Evolutionary conservation across 2,888 invertebrate genomes (phyloP).

Genomic region (Orthosia gothica): DNA sequence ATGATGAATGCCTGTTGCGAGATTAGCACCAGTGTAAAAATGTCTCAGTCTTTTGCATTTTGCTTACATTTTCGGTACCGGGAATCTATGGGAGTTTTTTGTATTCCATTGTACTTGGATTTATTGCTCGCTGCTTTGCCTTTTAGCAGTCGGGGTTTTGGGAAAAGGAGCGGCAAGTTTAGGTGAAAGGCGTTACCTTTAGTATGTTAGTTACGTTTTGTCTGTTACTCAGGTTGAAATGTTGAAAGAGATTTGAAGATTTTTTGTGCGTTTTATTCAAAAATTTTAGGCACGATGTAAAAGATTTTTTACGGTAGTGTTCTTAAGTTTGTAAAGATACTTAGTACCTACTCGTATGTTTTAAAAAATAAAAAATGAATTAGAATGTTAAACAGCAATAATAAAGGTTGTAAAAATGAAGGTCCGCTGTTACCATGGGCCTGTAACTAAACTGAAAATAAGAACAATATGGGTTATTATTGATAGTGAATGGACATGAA

Average conservation of each 20-base stretch:
- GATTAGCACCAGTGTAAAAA: conserved; percentile 72
- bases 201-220: conserved; percentile 18
- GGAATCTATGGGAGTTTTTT: conserved; percentile 48
- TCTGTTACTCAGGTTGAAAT: background rate
- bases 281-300: too few species aligned
- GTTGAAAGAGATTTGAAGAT: conserved; percentile 1
- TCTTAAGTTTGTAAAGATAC: too few species aligned
- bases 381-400: too few species aligned
- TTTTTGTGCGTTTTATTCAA: background rate
- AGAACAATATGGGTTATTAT: background rate
- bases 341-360: too few species aligned
- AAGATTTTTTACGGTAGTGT: too few species aligned
- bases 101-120: conserved; percentile 53
- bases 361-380: too few species aligned
- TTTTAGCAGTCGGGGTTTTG: conserved; percentile 26
- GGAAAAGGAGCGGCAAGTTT: conserved; percentile 1
- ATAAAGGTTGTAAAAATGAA: too few species aligned
- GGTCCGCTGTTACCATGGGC: too few species aligned
- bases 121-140: conserved; percentile 46
- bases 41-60: conserved; percentile 62
- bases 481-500: conserved; percentile 16
- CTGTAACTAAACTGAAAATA: background rate
- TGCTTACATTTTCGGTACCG: conserved; percentile 46
- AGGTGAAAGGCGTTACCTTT: conserved; percentile 18
- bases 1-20: conserved; percentile 74